Base-by-base conservation (phyloP, 2,888 invertebrate species). In the Adineta ricciae region DNA sequence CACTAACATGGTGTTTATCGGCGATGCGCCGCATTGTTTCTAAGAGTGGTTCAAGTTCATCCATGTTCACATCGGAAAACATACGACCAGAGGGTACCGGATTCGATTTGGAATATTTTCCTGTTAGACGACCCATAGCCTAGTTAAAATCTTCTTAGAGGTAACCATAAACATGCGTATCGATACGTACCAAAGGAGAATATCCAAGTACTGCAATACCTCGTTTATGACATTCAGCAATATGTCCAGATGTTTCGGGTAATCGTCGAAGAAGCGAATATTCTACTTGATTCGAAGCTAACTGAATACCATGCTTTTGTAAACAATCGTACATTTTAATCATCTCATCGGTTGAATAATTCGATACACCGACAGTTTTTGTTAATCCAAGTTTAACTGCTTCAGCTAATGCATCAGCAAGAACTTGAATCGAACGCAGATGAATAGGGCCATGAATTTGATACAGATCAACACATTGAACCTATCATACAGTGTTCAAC, bases 191-290 rank as follows among this genome's bases (percentile, higher is more conserved):
- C 9, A 78, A 41, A n/a, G 78, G 78, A 41, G 78, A 78, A 78
- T 78, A 78, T 78, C 78, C 78, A 0, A 78, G 38, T 24, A 78
- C 78, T n/a, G 78, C 78, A 41, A 78, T 32, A 21, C 78, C 78
- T 78, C 78, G 78, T 78, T 78, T 78, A 41, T 78, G 78, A 78
- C 78, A 78, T 41, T 78, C 78, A n/a, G 78, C 78, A 41, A 78
- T 78, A 14, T n/a, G 78, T 78, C 78, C 78, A 8, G 78, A 78
- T 41, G 78, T 78, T 21, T 78, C 78, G n/a, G 78, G 78, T 24
- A n/a, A 11, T 11, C 78, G 78, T 41, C 78, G 78, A 78, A 78
- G 78, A 41, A 78, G 41, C 11, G 78, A 78, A 41, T 14, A 78
- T 78, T 78, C 78, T 14, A 78, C 78, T 41, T 78, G 78, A 78